phyloP scores from a whole-genome alignment of 92 coral and sea anemone genomes.

The Zoanthus gigantus region DNA sequence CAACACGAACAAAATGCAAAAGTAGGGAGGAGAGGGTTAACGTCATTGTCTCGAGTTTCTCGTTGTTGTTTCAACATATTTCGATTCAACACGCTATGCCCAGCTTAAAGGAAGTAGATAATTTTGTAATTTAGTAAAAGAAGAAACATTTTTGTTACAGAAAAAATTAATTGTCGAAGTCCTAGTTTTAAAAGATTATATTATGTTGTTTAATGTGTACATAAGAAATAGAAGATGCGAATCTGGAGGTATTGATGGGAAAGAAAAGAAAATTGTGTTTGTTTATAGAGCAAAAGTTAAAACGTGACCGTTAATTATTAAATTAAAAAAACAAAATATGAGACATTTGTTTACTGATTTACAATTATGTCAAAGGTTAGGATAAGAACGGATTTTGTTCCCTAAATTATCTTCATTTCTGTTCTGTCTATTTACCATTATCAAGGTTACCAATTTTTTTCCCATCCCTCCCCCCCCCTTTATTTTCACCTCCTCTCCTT shows the following conservation, averaged over 20 bases:
- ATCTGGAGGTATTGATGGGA: not conserved
- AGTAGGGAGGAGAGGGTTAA: not conserved
- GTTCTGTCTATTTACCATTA: too few relatives aligned
- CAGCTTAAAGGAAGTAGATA: not conserved
- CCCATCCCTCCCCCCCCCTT: not conserved
- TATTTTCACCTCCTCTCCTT: not conserved
- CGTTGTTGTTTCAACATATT: not conserved
- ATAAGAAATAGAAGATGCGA: not conserved
- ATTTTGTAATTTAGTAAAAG: not conserved
- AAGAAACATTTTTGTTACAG: not conserved
- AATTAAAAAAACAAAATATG: not conserved
- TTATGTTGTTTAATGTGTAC: conserved; percentile 9
- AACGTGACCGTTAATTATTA: not conserved
- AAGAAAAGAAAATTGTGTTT: not conserved
- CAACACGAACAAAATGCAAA: not conserved
- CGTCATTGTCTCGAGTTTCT: not conserved
- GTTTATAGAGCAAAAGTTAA: not conserved
- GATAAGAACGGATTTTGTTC: too few relatives aligned
- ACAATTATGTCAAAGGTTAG: too few relatives aligned
- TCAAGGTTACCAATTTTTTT: not conserved
- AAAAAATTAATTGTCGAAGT: not conserved
- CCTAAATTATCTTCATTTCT: too few relatives aligned
- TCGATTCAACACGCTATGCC: not conserved
- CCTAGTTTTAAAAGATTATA: not conserved
- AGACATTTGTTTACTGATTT: not conserved